Percentiles rank a stretch among this genome's conserved stretches.
Evolutionary conservation across 2,113 vertebrate genomes (phyloP).

Genomic region (Morone saxatilis): DNA sequence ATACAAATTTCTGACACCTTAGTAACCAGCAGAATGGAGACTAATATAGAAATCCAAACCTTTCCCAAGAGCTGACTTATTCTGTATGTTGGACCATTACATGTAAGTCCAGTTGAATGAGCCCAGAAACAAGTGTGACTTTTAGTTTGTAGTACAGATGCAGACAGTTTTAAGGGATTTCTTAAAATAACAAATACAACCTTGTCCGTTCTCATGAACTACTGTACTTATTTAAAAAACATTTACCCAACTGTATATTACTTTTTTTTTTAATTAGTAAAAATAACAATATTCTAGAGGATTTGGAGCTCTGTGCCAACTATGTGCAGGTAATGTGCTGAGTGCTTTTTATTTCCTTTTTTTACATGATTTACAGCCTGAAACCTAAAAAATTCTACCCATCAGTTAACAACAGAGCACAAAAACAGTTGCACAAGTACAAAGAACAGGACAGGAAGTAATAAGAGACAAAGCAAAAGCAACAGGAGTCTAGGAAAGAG

Average conservation of each 20-base stretch:
- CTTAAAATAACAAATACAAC: background rate
- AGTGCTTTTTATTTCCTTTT: background rate
- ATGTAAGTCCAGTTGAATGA: too few relatives aligned
- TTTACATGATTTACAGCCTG: background rate
- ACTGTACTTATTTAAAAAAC: background rate
- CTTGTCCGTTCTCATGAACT: background rate
- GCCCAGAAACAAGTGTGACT: background rate
- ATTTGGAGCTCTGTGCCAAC: background rate
- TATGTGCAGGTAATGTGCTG: background rate
- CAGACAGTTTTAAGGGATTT: background rate
- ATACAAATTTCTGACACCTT: background rate
- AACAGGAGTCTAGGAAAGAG: background rate
- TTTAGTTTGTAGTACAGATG: background rate
- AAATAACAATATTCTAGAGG: too few relatives aligned
- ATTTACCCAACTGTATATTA: too few relatives aligned
- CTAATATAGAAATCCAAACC: too few relatives aligned
- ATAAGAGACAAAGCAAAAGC: background rate
- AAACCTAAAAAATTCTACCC: background rate
- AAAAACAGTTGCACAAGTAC: background rate
- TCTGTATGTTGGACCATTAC: too few relatives aligned
- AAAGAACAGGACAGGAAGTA: background rate
- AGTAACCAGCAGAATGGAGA: too few relatives aligned
- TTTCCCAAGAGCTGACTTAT: too few relatives aligned
- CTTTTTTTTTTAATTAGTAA: too few relatives aligned
- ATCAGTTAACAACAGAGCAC: background rate